Percentiles rank a stretch among this genome's conserved stretches.
Evolutionary conservation across 2,888 invertebrate genomes (phyloP).

Genomic region (Crossocerus cetratus): DNA sequence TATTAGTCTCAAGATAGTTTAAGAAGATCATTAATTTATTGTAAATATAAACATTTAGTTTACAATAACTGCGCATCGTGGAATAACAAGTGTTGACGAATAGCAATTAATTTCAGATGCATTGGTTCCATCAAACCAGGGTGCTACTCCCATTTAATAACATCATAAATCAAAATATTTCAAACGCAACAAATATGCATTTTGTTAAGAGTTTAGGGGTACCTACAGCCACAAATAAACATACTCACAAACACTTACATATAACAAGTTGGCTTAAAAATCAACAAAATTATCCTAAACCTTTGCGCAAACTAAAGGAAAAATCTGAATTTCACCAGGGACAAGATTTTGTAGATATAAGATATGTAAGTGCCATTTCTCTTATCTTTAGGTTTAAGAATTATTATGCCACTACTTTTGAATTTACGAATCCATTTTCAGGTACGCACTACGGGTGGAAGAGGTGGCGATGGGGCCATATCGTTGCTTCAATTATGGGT

Average conservation of each 20-base stretch:
- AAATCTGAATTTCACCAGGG: constrained; percentile 57
- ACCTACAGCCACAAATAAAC: background rate
- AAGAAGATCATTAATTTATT: background rate
- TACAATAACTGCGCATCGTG: background rate
- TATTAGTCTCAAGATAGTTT: constrained; percentile 43
- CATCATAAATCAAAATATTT: constrained; percentile 36
- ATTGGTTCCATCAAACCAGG: constrained; percentile 50
- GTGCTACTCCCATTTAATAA: constrained; percentile 34
- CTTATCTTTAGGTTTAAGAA: background rate
- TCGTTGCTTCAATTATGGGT: constrained; percentile 90
- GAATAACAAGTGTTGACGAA: constrained; percentile 1
- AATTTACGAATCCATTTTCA: constrained; percentile 47
- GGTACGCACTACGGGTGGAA: constrained; percentile 87
- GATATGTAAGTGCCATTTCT: constrained; percentile 58
- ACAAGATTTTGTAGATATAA: constrained; percentile 69
- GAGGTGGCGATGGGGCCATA: constrained; percentile 95
- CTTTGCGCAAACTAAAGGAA: constrained; percentile 67
- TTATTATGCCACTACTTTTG: constrained; percentile 2
- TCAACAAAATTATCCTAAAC: constrained; percentile 45
- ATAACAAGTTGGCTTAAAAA: constrained; percentile 38
- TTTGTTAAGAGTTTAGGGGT: too few species aligned
- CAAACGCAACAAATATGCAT: background rate
- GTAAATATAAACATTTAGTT: constrained; percentile 23
- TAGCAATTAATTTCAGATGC: constrained; percentile 59
- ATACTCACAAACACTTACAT: constrained; percentile 50